Evolutionary conservation across 2,113 vertebrate species (phyloP), one percentile per base, ranked within the genome.

Genomic region (Ageneiosus marmoratus): DNA sequence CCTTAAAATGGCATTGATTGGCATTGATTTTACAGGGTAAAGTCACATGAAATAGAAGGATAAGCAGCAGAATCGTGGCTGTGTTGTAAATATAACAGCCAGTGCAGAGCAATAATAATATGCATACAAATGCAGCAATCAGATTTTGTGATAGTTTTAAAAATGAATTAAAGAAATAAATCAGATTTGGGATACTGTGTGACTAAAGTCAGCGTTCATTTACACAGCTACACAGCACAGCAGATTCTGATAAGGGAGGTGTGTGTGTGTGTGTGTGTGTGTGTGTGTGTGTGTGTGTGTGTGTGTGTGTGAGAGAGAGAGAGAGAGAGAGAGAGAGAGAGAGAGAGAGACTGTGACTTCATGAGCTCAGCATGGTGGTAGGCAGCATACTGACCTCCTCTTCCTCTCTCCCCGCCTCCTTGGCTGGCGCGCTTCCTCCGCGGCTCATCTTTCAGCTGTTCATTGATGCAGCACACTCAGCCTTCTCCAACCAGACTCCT

Each of bases 401-500:
- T 63, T 34, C 69, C 80, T 77, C 58, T 81, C 41, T 63, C 84
- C 65, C 72, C 5, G 75, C 85, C 85, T 84, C 88, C 86, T 69
- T 24, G 88, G 88, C 89, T 86, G 83, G 82, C 88, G 81, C 78
- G 53, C 91, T 91, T 92, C 90, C 90, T 90, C 80, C 72, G 80
- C 18, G 89, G 89, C 90, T 94, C 93, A 89, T 91, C 90, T 94
- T 93, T 92, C 93, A 91, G 89, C 83, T 80, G 87, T 84, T 90
- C 77, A 90, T 91, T 92, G 89, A 93, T 92, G 89, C 88, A 88
- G 90, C 82, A 83, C 86, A 84, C 87, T 91, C 89, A 89, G 90
- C 91, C 89, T 90, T 89, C 89, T 92, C 89, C 81, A 79, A 58
- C 24, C 79, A 60, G 83, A 80, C 91, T 93, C 88, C 91, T 90